Percentiles rank a stretch among this genome's conserved stretches.
Evolutionary conservation across 2,888 invertebrate species (phyloP).

Genomic region (Malacosoma neustria): DNA sequence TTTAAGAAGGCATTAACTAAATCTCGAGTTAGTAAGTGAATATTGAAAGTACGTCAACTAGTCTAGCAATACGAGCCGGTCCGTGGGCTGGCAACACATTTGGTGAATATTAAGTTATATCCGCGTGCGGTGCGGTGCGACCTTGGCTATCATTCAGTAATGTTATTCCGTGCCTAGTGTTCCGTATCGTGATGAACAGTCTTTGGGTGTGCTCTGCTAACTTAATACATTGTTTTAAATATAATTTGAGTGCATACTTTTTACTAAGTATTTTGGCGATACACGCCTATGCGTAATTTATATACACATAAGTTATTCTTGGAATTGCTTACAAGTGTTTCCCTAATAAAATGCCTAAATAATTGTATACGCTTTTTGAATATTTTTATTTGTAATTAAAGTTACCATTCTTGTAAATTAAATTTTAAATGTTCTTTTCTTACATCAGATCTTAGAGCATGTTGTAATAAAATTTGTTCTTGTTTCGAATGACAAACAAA

Average conservation of each 20-base stretch:
- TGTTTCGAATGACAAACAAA: too few species aligned
- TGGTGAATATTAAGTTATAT: slow-evolving; percentile 52
- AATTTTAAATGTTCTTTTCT: too few species aligned
- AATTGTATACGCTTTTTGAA: too few species aligned
- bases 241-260: slow-evolving; percentile 7
- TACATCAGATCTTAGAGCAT: too few species aligned
- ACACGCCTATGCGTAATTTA: slow-evolving; percentile 5
- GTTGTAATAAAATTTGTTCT: too few species aligned
- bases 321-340: too few species aligned
- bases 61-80: slow-evolving; percentile 1
- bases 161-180: slow-evolving; percentile 56
- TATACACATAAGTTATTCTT: not conserved
- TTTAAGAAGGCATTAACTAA: too few species aligned
- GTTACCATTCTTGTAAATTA: too few species aligned
- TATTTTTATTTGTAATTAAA: too few species aligned
- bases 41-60: too few species aligned
- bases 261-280: not conserved
- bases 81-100: slow-evolving; percentile 44
- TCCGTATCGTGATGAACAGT: slow-evolving; percentile 55
- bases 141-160: slow-evolving; percentile 52
- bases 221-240: slow-evolving; percentile 20
- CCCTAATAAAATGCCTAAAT: too few species aligned
- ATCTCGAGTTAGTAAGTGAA: too few species aligned
- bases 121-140: slow-evolving; percentile 44
- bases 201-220: slow-evolving; percentile 30